Conservation (phyloP, 1,140 invertebrate species). For the Ruditapes philippinarum region DNA sequence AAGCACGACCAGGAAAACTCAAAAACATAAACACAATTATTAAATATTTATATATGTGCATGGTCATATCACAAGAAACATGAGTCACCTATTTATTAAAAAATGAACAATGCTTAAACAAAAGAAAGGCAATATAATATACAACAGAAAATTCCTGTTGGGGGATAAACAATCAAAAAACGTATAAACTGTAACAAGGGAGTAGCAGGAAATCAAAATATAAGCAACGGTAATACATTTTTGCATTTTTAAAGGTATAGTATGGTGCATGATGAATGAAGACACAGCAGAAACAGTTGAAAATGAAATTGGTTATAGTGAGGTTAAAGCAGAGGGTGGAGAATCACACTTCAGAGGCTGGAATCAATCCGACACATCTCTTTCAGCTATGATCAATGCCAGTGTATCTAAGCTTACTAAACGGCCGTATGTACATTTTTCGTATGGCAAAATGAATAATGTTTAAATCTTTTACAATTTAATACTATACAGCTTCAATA, state of each 20-base stretch:
- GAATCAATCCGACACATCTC: not conserved
- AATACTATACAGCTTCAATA: too few species aligned
- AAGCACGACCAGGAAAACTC: too few species aligned
- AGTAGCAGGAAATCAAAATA: not conserved
- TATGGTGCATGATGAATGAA: slow-evolving; percentile 35
- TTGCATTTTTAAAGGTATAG: not conserved
- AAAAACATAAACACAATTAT: too few species aligned
- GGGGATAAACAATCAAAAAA: too few species aligned
- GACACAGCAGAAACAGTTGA: not conserved
- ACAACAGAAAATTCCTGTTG: too few species aligned
- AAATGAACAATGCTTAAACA: too few species aligned
- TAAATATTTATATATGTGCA: too few species aligned
- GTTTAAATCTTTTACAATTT: too few species aligned
- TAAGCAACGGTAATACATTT: not conserved
- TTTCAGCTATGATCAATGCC: not conserved
- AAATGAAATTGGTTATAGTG: not conserved
- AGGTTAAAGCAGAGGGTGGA: not conserved
- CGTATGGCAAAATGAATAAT: too few species aligned
- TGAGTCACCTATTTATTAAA: too few species aligned
- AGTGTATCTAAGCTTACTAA: not conserved
- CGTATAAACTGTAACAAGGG: not conserved
- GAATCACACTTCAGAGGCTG: not conserved
- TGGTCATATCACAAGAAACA: too few species aligned
- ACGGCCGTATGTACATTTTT: not conserved
- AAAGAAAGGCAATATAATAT: too few species aligned